Conservation (phyloP, 2,888 invertebrate species). For the Parascotia fuliginaria region DNA sequence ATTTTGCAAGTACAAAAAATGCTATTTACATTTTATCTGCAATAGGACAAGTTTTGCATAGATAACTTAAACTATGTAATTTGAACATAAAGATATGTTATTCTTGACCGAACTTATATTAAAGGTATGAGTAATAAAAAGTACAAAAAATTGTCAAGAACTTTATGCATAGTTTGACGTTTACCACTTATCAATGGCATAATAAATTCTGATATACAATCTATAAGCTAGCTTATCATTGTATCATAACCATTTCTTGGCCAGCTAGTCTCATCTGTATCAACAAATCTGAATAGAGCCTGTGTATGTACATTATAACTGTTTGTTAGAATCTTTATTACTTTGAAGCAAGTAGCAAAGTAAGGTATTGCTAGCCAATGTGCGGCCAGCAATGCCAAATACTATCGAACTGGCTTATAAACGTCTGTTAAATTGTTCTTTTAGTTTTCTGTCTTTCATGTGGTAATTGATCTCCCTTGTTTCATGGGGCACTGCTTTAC, state of each 20-base stretch:
- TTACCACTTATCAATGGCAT: slow-evolving; percentile 24
- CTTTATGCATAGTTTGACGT: too few relatives aligned
- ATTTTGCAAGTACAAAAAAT: too few relatives aligned
- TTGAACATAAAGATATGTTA: too few relatives aligned
- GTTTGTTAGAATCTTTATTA: not conserved
- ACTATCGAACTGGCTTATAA: not conserved
- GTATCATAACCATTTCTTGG: slow-evolving; percentile 21
- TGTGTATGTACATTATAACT: slow-evolving; percentile 5
- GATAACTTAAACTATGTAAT: too few relatives aligned
- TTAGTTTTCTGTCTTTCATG: not conserved
- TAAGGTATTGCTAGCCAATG: not conserved
- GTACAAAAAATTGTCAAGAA: too few relatives aligned
- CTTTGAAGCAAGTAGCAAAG: not conserved
- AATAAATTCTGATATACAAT: not conserved
- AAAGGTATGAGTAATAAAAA: too few relatives aligned
- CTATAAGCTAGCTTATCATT: slow-evolving; percentile 34
- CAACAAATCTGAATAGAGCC: slow-evolving; percentile 7
- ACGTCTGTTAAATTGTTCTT: slow-evolving; percentile 7
- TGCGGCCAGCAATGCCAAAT: not conserved
- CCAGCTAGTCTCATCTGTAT: slow-evolving; percentile 11
- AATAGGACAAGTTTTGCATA: too few relatives aligned
- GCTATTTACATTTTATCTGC: too few relatives aligned
- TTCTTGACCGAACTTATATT: too few relatives aligned
- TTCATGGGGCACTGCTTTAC: too few relatives aligned
- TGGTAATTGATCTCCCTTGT: not conserved